These are phyloP conservation scores for Ptiloglossa arizonensis DNA, from an alignment of 1,140 invertebrate genomes.

Conservation along the genomic window DNA sequence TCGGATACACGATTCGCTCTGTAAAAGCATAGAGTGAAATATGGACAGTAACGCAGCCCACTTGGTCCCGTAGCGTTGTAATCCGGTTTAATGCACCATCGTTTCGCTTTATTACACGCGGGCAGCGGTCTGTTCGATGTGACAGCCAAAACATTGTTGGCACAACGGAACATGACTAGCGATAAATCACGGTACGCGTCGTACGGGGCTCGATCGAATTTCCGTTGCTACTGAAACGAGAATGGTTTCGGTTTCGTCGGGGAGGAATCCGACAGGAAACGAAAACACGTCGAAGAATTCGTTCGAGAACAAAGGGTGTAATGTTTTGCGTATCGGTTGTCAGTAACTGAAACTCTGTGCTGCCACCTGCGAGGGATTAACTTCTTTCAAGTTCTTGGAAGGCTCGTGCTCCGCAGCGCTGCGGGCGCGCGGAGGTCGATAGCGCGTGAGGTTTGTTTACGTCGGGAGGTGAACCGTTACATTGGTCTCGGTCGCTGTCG, in stretches of 20 bases:
- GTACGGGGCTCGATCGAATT: slow-evolving; percentile 5
- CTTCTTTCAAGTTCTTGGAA: slow-evolving; percentile 23
- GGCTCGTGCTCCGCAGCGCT: not conserved
- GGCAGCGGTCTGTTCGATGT: not conserved
- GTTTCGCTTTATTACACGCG: slow-evolving; percentile 27
- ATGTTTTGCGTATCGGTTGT: slow-evolving; percentile 10
- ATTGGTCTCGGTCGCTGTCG: not conserved
- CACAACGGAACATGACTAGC: slow-evolving; percentile 22
- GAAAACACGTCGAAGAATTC: not conserved
- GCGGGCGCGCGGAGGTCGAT: not conserved
- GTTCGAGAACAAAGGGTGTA: not conserved
- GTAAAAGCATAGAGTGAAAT: not conserved
- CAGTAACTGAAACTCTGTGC: not conserved
- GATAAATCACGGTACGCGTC: slow-evolving; percentile 24
- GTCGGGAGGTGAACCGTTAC: not conserved
- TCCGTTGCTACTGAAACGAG: not conserved
- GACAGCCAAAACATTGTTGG: slow-evolving; percentile 36
- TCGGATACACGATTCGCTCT: not conserved
- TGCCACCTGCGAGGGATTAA: slow-evolving; percentile 5
- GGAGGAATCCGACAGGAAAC: not conserved
- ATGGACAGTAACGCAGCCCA: not conserved
- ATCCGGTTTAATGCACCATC: slow-evolving; percentile 25
- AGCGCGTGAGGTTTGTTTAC: not conserved
- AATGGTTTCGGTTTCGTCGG: not conserved
- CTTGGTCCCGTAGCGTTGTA: slow-evolving; percentile 9